phyloP scores from a whole-genome alignment of 2,888 invertebrate genomes.

The Eulithis testata region DNA sequence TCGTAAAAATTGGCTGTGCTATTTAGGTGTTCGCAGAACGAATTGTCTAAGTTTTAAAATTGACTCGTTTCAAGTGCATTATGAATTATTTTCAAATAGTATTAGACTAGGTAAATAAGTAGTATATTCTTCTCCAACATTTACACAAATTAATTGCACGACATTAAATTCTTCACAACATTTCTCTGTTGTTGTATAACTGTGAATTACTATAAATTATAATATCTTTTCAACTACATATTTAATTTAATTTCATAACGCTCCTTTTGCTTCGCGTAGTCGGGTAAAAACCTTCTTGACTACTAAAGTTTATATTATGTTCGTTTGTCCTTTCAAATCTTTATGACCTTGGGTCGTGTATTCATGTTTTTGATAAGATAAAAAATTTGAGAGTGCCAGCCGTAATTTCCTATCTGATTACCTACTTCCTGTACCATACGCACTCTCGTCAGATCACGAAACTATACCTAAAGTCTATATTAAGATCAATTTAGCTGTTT shows the following conservation, averaged over 20 bases:
- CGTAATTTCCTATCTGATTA: too few relatives aligned
- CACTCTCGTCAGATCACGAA: too few relatives aligned
- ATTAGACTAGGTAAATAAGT: background rate
- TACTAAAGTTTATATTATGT: background rate
- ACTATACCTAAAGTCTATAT: too few relatives aligned
- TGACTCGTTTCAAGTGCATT: background rate
- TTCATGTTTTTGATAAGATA: too few relatives aligned
- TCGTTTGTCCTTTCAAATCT: slow-evolving; percentile 7
- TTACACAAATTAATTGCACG: slow-evolving; percentile 21
- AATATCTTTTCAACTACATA: background rate
- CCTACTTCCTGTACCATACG: too few relatives aligned
- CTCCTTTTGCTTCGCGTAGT: too few relatives aligned
- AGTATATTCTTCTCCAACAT: slow-evolving; percentile 7
- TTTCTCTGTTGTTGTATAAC: slow-evolving; percentile 11
- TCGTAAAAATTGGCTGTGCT: slow-evolving; percentile 10
- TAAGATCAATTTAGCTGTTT: background rate
- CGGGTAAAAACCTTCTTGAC: background rate
- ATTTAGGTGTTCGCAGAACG: slow-evolving; percentile 3
- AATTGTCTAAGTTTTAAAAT: slow-evolving; percentile 1
- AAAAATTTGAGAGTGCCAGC: too few relatives aligned
- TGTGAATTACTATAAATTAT: slow-evolving; percentile 5
- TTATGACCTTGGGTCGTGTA: too few relatives aligned
- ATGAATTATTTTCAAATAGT: background rate
- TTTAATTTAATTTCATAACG: too few relatives aligned
- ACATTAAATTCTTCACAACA: slow-evolving; percentile 17